Evolutionary conservation across 2,113 vertebrate species (phyloP).

Genomic region (Oncorhynchus masou): DNA sequence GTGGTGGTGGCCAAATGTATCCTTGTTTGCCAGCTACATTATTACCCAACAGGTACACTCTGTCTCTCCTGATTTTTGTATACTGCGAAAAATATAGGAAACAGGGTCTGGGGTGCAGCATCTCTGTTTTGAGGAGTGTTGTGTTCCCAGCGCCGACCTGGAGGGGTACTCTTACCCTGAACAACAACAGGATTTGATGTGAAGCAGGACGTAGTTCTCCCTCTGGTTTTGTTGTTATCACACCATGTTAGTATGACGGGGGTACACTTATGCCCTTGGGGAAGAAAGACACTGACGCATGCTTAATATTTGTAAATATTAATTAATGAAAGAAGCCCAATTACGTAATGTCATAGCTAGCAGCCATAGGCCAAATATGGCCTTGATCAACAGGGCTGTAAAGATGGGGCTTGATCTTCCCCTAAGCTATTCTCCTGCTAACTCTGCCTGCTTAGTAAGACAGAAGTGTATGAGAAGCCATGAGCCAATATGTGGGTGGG

Average conservation of each 20-base stretch:
- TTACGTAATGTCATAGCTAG: constrained; percentile 47
- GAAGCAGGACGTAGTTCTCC: constrained; percentile 28
- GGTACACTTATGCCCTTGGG: constrained; percentile 46
- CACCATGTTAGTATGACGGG: constrained; percentile 49
- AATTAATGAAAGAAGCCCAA: constrained; percentile 59
- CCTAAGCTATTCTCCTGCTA: constrained; percentile 30
- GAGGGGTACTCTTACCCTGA: constrained; percentile 13
- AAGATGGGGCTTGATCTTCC: constrained; percentile 43
- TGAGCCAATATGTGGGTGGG: constrained; percentile 51
- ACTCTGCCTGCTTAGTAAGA: constrained; percentile 48
- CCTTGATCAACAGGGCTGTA: constrained; percentile 43
- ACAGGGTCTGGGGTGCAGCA: background rate
- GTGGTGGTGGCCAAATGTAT: background rate
- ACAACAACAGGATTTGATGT: constrained; percentile 44
- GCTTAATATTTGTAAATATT: constrained; percentile 68
- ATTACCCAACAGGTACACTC: constrained; percentile 26
- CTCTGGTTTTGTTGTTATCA: constrained; percentile 39
- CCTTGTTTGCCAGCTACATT: background rate
- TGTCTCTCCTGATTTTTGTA: background rate
- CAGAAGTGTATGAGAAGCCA: constrained; percentile 45
- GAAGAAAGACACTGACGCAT: constrained; percentile 28
- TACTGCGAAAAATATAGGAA: background rate
- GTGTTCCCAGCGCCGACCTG: background rate
- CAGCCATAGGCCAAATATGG: constrained; percentile 47
- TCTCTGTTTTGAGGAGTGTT: background rate